phyloP scores from a whole-genome alignment of 92 coral and sea anemone species.

The Zoanthus solanderi region DNA sequence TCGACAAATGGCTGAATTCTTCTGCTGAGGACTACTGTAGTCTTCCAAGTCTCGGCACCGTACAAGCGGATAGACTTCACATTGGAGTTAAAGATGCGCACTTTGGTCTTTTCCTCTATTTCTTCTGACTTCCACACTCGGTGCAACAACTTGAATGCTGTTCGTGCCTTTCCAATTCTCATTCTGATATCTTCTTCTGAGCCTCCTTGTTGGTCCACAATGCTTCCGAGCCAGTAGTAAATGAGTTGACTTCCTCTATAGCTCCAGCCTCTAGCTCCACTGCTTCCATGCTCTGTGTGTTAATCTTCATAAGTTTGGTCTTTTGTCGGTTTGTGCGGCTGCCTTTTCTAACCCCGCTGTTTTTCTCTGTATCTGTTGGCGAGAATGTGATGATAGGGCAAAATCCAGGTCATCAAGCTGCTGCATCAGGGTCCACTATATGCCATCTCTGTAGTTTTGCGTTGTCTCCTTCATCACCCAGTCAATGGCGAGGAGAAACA shows the following conservation, averaged over 20 bases:
- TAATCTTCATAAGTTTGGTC: not conserved
- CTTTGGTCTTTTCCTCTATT: not conserved
- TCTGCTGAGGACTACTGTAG: not conserved
- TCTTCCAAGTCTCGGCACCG: not conserved
- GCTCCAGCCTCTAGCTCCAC: not conserved
- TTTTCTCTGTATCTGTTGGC: not conserved
- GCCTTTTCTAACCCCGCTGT: not conserved
- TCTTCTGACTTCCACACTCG: constrained; percentile 19
- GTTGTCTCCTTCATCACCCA: not conserved
- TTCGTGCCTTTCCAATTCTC: constrained; percentile 5
- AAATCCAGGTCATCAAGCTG: constrained; percentile 17
- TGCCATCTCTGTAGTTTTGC: constrained; percentile 15
- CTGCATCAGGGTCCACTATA: constrained; percentile 7
- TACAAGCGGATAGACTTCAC: constrained; percentile 10
- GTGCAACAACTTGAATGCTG: constrained; percentile 13
- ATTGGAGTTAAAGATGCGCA: constrained; percentile 1
- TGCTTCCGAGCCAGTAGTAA: no score
- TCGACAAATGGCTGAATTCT: not conserved
- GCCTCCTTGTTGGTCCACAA: not conserved
- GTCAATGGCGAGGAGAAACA: no score
- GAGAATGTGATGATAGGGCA: constrained; percentile 2
- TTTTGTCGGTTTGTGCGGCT: not conserved
- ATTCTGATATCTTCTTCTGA: not conserved
- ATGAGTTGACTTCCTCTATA: not conserved
- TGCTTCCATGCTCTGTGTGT: not conserved